phyloP scores from a whole-genome alignment of 2,888 invertebrate species.

The Plebejus anna region DNA sequence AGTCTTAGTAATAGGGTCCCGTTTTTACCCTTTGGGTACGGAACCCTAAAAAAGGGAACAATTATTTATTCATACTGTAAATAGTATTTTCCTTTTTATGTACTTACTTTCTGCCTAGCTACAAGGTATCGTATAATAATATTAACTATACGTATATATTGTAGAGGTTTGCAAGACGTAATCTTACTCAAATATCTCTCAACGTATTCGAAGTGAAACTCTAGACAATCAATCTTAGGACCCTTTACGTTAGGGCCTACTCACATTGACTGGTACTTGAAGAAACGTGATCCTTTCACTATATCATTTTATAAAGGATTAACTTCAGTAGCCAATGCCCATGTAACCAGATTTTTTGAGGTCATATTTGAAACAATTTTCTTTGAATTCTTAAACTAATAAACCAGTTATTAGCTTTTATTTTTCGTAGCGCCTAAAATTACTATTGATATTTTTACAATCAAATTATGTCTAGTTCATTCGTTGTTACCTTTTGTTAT shows the following conservation, averaged over 20 bases:
- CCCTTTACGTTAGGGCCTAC: constrained; percentile 65
- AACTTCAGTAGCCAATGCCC: too few relatives aligned
- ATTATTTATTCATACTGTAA: too few relatives aligned
- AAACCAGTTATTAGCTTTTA: too few relatives aligned
- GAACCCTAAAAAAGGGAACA: too few relatives aligned
- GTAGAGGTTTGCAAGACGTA: constrained; percentile 41
- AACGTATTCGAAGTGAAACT: constrained; percentile 57
- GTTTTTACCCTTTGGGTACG: too few relatives aligned
- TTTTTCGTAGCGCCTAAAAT: too few relatives aligned
- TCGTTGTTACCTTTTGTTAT: background rate
- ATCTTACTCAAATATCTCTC: constrained; percentile 43
- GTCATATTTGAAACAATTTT: background rate
- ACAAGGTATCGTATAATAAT: background rate
- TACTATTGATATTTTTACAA: too few relatives aligned
- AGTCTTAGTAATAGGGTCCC: too few relatives aligned
- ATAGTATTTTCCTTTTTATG: too few relatives aligned
- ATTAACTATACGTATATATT: background rate
- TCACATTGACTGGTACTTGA: constrained; percentile 36
- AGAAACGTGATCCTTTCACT: background rate
- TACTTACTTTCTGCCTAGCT: background rate
- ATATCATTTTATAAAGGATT: too few relatives aligned
- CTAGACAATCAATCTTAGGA: constrained; percentile 75
- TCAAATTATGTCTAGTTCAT: too few relatives aligned
- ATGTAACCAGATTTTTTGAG: too few relatives aligned
- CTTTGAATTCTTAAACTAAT: background rate